Evolutionary conservation across 2,797 vertebrate species (phyloP).

Genomic region (Serranus cabrilla): DNA sequence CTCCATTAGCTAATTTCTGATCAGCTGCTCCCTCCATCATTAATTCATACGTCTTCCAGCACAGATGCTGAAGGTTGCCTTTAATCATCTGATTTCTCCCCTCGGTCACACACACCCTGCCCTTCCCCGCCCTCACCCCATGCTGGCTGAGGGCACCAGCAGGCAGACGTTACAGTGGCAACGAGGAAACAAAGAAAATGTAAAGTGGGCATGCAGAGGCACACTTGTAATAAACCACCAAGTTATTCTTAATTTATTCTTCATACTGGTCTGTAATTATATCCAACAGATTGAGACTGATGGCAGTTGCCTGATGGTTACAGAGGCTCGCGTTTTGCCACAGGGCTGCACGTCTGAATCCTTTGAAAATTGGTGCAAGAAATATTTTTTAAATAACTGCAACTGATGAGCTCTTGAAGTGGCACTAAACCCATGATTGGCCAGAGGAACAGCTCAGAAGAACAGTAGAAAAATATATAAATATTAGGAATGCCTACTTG

Average conservation of each 20-base stretch:
- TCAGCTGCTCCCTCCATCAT: slow-evolving; percentile 84
- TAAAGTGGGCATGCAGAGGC: background rate
- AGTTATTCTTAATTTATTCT: background rate
- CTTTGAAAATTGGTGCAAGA: slow-evolving; percentile 12
- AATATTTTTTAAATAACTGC: slow-evolving; percentile 22
- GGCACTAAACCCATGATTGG: background rate
- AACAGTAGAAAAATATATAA: background rate
- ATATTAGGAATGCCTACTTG: too few relatives aligned
- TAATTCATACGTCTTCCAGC: slow-evolving; percentile 80
- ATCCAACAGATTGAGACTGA: background rate
- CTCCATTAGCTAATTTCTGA: slow-evolving; percentile 86
- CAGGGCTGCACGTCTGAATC: slow-evolving; percentile 5
- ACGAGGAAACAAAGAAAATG: slow-evolving; percentile 59
- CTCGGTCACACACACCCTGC: slow-evolving; percentile 38
- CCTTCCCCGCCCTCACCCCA: slow-evolving; percentile 37
- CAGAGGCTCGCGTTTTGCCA: background rate
- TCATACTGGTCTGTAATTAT: background rate
- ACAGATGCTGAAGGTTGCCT: slow-evolving; percentile 78
- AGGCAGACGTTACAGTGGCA: slow-evolving; percentile 33
- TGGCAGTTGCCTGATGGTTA: background rate
- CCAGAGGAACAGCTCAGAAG: background rate
- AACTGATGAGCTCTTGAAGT: background rate
- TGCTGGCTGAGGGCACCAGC: slow-evolving; percentile 32
- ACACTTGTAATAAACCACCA: background rate
- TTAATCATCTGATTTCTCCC: slow-evolving; percentile 79